Conservation (phyloP, 2,797 vertebrate genomes). For the Tenualosa ilisha region DNA sequence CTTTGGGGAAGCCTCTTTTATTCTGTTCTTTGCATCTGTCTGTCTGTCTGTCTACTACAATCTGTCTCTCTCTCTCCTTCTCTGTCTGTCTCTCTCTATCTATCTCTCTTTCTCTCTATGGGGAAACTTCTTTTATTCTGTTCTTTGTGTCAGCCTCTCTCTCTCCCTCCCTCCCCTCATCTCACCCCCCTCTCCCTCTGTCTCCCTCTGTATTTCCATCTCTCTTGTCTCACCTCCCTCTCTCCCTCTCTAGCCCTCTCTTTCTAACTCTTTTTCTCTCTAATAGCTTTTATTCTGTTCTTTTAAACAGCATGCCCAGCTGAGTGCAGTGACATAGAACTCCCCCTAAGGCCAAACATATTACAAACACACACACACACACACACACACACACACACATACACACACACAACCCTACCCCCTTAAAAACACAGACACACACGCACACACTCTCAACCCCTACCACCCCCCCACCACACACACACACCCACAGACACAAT, state of each 20-base stretch:
- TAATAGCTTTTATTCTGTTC: background rate
- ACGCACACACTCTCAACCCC: no score
- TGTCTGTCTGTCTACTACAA: no score
- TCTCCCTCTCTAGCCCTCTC: background rate
- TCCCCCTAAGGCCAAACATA: slow-evolving; percentile 63
- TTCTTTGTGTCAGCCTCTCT: slow-evolving; percentile 24
- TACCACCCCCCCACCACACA: no score
- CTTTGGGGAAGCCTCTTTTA: slow-evolving; percentile 47
- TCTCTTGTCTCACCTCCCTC: background rate
- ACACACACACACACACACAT: background rate
- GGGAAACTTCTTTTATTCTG: slow-evolving; percentile 40
- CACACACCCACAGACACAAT: background rate
- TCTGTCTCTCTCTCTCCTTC: slow-evolving; percentile 23
- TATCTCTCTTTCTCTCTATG: slow-evolving; percentile 44
- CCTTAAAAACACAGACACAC: background rate
- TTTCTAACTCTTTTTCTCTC: background rate
- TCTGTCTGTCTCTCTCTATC: background rate
- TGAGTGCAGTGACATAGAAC: slow-evolving; percentile 60
- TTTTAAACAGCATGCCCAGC: slow-evolving; percentile 48
- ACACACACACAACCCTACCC: background rate
- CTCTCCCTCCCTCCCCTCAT: slow-evolving; percentile 12
- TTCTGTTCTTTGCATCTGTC: no score
- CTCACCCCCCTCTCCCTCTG: no score
- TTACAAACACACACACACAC: slow-evolving; percentile 30
- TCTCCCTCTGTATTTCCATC: slow-evolving; percentile 25